Percentiles rank a stretch among this genome's conserved stretches.
Evolutionary conservation across 2,888 invertebrate genomes (phyloP).

Genomic region (Stenichneumon culpator): DNA sequence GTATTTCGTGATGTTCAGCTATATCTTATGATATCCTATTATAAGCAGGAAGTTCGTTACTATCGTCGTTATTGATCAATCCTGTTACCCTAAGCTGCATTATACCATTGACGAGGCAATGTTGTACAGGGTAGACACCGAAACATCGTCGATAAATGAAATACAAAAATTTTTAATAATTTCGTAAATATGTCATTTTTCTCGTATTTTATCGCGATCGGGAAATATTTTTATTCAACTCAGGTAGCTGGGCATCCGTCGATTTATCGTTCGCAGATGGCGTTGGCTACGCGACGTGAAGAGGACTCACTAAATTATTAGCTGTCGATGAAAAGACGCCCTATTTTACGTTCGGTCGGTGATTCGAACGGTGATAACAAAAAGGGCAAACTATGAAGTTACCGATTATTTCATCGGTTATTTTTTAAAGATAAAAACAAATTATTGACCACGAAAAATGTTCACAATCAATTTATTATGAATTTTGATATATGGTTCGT

Average conservation of each 20-base stretch:
- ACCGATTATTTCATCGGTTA: not conserved
- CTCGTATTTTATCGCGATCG: not conserved
- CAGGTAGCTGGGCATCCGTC: not conserved
- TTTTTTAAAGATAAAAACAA: not conserved
- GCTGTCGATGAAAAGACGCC: not conserved
- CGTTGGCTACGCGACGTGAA: conserved; percentile 1
- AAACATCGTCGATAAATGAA: not conserved
- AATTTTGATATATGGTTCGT: not conserved
- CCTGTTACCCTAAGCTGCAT: conserved; percentile 53
- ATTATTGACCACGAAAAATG: not conserved
- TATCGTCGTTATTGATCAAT: conserved; percentile 64
- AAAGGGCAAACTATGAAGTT: not conserved
- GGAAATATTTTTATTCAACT: not conserved
- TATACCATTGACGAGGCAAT: conserved; percentile 36
- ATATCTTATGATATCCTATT: conserved; percentile 57
- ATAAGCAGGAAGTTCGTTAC: conserved; percentile 60
- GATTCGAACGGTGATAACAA: not conserved
- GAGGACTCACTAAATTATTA: not conserved
- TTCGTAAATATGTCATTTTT: not conserved
- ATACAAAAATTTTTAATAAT: not conserved
- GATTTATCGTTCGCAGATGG: conserved; percentile 35
- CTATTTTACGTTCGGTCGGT: conserved; percentile 5
- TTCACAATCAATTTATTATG: not conserved
- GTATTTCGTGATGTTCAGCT: conserved; percentile 38
- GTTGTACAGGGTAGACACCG: conserved; percentile 27